Evolutionary conservation across 2,113 vertebrate species (phyloP), one percentile per base, ranked within the genome.

Genomic region (Phycodurus eques): DNA sequence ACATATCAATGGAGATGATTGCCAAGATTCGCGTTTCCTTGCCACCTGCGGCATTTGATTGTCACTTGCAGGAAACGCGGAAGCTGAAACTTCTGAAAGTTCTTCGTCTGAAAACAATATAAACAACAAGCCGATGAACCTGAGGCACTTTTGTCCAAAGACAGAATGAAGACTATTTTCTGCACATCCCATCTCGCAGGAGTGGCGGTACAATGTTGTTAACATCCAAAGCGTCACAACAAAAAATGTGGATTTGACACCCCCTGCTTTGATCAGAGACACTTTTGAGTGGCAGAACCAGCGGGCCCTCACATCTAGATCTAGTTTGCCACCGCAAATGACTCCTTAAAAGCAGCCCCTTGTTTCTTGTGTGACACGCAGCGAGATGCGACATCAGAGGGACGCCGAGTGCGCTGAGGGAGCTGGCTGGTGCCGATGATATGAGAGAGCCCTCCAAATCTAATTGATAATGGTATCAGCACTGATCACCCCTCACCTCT

Each of bases 1-100:
- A 83, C 82, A 83, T 82, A 87, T 92, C 89, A 91, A 92, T 89
- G 75, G 90, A 88, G 87, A 92, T 92, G 89, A 92, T 93, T 92
- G 87, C 87, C 78, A 87, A 89, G 88, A 90, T 82, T 79, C 83
- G 83, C 81, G 75, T 90, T 93, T 93, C 91, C 87, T 87, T 75
- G 70, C 90, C 92, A 92, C 92, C 92, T 92, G 91, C 90, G 81
- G 91, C 83, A 87, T 82, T 73, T 87, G 80, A 90, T 91, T 90
- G 88, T 85, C 78, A 79, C 54, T 46, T 69, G 71, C 83, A 76
- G 86, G 88, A 6, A 88, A 83, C 75, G 79, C 85, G 80, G 81
- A 89, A 86, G 84, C 60, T 35, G 75, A 78, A 17, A 76, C 84
- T 88, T 78, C 77, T 81, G 72, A 75, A 85, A 86, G 87, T 84